Base-by-base conservation (phyloP, 1,140 invertebrate species). In the Diachasma alloeum region DNA sequence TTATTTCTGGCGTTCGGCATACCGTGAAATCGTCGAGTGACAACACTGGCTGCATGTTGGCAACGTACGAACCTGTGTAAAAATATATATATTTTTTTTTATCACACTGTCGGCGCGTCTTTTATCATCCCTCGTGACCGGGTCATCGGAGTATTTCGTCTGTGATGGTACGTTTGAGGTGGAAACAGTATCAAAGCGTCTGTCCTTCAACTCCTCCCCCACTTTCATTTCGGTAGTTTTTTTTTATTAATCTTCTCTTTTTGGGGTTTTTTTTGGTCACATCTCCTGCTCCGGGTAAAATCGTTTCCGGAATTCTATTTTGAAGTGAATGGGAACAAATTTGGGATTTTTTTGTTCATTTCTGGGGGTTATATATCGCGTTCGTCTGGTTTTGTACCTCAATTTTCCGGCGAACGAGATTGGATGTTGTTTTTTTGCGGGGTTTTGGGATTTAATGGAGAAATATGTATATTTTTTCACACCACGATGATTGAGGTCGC, bases 1-100 rank as follows among this genome's bases (percentile, higher is more conserved):
- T 78, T 81, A 82, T 81, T 80, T 81, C 76, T 79, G 80, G 77
- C 37, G 74, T 44, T 77, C 77, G 77, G 74, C 70, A 63, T 75
- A 74, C 66, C 78, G 79, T 80, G 77, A 82, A 81, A 82, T 79
- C 74, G 67, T 79, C 71, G 71, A 75, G 68, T 79, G 73, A 74
- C 71, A 44, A 74, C 46, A 71, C 42, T 53, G 48, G 48, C 48
- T 72, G 59, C 53, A 48, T 66, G 24, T 66, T 24, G 22, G 24
- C 36, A 36, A 37, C 66, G 26, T 39, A 68, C 36, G 31, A 17
- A 68, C 66, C 26, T 68, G 66, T 31, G 8, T 37, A 37, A 68
- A 22, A 59, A 59, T 59, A 59, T 59, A n/a, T 5, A 36, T 39
- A 13, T 68, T 68, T 19, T 68, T 68, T 68, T 68, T 68, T 39